Conservation (phyloP, 2,113 vertebrate species). For the Lycaon pictus region DNA sequence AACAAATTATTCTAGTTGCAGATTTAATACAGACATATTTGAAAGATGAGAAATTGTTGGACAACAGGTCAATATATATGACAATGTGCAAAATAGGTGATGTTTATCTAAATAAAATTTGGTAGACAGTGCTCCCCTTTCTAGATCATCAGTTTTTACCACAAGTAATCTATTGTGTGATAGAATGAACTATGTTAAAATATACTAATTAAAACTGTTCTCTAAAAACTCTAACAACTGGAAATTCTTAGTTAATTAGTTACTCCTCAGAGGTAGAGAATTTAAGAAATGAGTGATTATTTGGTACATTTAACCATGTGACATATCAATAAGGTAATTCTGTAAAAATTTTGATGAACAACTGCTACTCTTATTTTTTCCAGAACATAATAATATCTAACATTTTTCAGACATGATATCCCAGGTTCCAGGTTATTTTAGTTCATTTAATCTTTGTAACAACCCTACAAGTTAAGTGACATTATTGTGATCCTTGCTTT, state of each 20-base stretch:
- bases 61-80: neutral
- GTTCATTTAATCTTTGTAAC: neutral
- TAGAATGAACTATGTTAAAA: neutral
- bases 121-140: neutral
- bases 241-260: slow-evolving; percentile 22
- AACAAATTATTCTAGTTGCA: neutral
- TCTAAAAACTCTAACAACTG: neutral
- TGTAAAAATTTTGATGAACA: neutral
- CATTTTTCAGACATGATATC: neutral
- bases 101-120: neutral
- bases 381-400: neutral
- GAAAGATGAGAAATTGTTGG: neutral
- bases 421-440: neutral
- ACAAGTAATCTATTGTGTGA: neutral
- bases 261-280: neutral
- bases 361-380: neutral
- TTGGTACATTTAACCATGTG: neutral
- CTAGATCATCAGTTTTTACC: neutral
- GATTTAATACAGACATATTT: slow-evolving; percentile 13
- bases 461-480: neutral
- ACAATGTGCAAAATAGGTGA: neutral
- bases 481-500: slow-evolving; percentile 14
- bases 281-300: slow-evolving; percentile 6
- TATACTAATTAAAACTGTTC: neutral
- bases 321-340: neutral